Conservation (phyloP, 1,140 invertebrate species). For the Paracyclopina nana region DNA sequence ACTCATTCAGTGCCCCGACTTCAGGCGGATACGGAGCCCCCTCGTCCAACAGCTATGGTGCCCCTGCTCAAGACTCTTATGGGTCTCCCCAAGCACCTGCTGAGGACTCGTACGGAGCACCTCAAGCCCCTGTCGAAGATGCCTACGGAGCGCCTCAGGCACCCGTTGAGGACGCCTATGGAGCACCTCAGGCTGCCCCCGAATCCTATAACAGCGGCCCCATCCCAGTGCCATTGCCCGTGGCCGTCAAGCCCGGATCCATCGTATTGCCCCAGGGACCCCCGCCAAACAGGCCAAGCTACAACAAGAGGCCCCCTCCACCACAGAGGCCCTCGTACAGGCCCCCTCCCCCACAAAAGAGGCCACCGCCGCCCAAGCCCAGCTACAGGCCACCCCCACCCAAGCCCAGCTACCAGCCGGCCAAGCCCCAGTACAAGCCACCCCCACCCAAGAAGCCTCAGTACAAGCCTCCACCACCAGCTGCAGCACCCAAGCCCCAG, state of each 20-base stretch:
- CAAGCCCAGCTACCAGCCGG: background rate
- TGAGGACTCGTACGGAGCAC: constrained; percentile 5
- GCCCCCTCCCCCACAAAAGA: constrained; percentile 5
- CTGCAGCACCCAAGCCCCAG: constrained; percentile 9
- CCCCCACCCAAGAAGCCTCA: background rate
- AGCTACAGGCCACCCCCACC: constrained; percentile 5
- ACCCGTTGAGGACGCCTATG: constrained; percentile 10
- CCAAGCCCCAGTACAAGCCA: constrained; percentile 18
- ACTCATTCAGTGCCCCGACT: background rate
- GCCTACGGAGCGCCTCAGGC: constrained; percentile 12
- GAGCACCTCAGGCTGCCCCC: background rate
- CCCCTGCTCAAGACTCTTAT: background rate
- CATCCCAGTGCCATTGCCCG: constrained; percentile 17
- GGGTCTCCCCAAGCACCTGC: background rate
- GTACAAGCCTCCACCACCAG: no score
- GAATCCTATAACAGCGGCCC: constrained; percentile 3
- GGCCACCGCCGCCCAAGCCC: background rate
- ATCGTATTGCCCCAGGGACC: constrained; percentile 17
- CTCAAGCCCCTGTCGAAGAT: constrained; percentile 1
- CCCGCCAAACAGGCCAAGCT: constrained; percentile 14
- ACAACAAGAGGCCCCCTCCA: constrained; percentile 15
- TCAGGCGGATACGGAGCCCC: background rate
- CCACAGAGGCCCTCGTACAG: constrained; percentile 10
- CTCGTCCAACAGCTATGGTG: background rate
- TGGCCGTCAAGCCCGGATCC: constrained; percentile 17